Base-by-base conservation (phyloP, 2,888 invertebrate genomes). In the Pseudococcus viburni region DNA sequence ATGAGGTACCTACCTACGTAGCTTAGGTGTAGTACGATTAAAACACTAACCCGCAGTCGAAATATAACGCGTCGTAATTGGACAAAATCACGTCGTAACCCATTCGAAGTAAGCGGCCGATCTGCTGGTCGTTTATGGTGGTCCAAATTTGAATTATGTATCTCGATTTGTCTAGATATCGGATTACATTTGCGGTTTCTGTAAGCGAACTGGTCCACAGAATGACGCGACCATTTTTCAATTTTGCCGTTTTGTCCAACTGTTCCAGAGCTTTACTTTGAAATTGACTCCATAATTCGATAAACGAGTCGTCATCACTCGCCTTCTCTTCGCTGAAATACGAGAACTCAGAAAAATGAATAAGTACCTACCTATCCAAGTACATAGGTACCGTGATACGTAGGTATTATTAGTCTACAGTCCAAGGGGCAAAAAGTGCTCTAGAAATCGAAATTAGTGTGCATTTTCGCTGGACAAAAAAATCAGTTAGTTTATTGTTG, bases 71-170 rank as follows among this genome's bases (percentile, higher is more conserved):
- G 91, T 97, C 97, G 90, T 96, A 96, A 91, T 97, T 97, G 4
- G 96, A 96, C 89, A 97, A 93, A 89, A 97, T 97, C 33, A 97
- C 91, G 42, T 93, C 93, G 91, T 95, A 97, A 11, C 95, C 95
- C 89, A 95, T 95, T 85, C 94, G 92, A 1, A 97, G 92, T 0
- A 97, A 92, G 86, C 95, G 94, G 11, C 92, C 92, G 73, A 96
- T 93, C 90, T 94, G 94, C 0, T 93, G 91, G 91, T 96, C 96
- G 0, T 90, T 90, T 0, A 94, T 95, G 0, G 93, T 94, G 0
- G 96, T 96, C 96, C 96, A 96, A 39, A 96, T 94, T 92, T 96
- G 96, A 90, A 97, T 95, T 86, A 96, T 96, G 91, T 97, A 97
- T 22, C 95, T 94, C 7, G 94, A 92, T 39, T 95, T 95, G 90